phyloP scores from a whole-genome alignment of 2,888 invertebrate genomes.

The Agrilus biguttatus region DNA sequence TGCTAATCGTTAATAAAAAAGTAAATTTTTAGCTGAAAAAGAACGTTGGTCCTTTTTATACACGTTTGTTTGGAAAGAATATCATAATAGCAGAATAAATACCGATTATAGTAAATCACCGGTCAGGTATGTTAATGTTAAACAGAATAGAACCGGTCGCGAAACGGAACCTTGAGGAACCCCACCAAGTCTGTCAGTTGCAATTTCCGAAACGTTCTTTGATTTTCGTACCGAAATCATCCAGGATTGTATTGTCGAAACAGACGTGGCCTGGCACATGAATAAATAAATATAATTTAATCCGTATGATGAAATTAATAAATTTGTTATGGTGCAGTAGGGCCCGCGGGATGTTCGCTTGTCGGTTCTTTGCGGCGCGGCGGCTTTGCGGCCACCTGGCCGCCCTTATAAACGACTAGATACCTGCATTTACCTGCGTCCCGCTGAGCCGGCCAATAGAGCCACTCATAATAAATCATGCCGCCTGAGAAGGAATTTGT shows the following conservation, averaged over 20 bases:
- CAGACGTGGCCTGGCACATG: conserved; percentile 1
- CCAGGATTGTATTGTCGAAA: background rate
- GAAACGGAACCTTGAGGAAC: too few relatives aligned
- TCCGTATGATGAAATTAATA: conserved; percentile 16
- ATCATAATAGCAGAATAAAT: too few relatives aligned
- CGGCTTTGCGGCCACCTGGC: conserved; percentile 22
- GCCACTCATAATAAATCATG: conserved; percentile 31
- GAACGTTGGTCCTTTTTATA: too few relatives aligned
- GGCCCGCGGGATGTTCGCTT: conserved; percentile 17
- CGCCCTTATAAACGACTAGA: conserved; percentile 22
- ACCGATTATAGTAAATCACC: too few relatives aligned
- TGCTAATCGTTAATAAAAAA: too few relatives aligned
- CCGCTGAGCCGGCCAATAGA: conserved; percentile 30
- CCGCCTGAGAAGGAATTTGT: conserved; percentile 29
- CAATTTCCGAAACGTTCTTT: too few relatives aligned
- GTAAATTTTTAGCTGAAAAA: too few relatives aligned
- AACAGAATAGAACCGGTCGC: too few relatives aligned
- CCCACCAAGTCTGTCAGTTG: too few relatives aligned
- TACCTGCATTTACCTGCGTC: conserved; percentile 24
- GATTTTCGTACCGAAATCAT: too few relatives aligned
- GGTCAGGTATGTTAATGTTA: too few relatives aligned
- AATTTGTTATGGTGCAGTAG: conserved; percentile 22
- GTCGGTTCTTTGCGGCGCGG: conserved; percentile 18
- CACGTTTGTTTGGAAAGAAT: too few relatives aligned
- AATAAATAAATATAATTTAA: conserved; percentile 7